Percentiles rank a stretch among this genome's conserved stretches.
Conservation (phyloP, 2,797 vertebrate genomes). For the Lateolabrax maculatus region DNA sequence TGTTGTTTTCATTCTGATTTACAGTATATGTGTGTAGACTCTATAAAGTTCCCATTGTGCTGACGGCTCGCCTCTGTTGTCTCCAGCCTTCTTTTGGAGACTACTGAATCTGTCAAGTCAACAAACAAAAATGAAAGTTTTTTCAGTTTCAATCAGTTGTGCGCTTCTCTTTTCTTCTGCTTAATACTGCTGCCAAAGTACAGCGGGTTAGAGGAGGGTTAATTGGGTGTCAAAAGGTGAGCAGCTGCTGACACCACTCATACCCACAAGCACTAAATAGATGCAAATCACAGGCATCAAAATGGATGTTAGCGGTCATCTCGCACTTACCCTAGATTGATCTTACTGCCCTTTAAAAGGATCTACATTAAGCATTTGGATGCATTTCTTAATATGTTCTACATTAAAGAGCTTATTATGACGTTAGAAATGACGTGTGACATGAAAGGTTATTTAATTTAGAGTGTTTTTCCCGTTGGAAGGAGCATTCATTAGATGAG, state of each 20-base stretch:
- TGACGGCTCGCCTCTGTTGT: constrained; percentile 9
- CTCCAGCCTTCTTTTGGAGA: constrained; percentile 7
- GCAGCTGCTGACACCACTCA: constrained; percentile 60
- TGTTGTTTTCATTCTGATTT: constrained; percentile 21
- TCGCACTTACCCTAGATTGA: constrained; percentile 31
- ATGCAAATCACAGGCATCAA: constrained; percentile 71
- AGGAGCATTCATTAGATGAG: constrained; percentile 21
- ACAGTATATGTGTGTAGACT: constrained; percentile 10
- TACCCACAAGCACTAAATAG: constrained; percentile 46
- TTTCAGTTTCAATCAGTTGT: neutral
- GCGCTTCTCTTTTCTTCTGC: neutral
- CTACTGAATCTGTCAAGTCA: constrained; percentile 10
- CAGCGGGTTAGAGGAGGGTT: constrained; percentile 40
- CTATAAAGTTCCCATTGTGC: neutral
- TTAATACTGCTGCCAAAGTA: constrained; percentile 21
- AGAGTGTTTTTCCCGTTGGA: constrained; percentile 5
- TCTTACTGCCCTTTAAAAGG: constrained; percentile 53
- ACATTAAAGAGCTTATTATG: constrained; percentile 46
- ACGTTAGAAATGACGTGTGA: constrained; percentile 29
- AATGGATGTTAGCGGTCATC: constrained; percentile 57
- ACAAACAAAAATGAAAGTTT: constrained; percentile 13
- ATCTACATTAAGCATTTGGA: constrained; percentile 32
- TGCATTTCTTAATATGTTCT: constrained; percentile 35
- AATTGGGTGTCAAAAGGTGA: constrained; percentile 66
- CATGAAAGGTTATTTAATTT: constrained; percentile 36